A percentile compares a stretch with the other conserved stretches of the same genome.
phyloP scores from a whole-genome alignment of 2,113 vertebrate species.

The Callipepla squamata region DNA sequence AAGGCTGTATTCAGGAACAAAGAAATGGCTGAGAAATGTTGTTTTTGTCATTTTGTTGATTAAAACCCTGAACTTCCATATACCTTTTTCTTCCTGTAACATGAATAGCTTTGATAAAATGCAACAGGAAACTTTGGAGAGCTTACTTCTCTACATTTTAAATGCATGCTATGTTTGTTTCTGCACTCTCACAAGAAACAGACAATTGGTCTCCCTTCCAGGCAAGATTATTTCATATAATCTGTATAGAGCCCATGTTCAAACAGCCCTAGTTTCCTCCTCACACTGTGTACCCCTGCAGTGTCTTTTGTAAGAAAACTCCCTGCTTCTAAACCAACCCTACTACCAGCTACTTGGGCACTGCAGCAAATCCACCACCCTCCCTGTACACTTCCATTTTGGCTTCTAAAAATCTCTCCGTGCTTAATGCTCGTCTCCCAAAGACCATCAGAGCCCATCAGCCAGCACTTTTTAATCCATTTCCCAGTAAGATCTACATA shows the following conservation, averaged over 20 bases:
- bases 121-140: neutral
- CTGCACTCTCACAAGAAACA: neutral
- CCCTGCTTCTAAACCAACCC: neutral
- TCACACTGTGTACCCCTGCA: neutral
- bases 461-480: neutral
- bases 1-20: neutral
- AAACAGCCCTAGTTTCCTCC: neutral
- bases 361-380: neutral
- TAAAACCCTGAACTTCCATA: neutral
- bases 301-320: neutral
- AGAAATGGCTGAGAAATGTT: neutral
- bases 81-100: neutral
- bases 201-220: neutral
- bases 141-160: neutral
- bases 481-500: conserved; percentile 7
- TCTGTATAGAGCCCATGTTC: neutral
- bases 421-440: neutral
- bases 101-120: conserved; percentile 10
- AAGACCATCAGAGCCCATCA: neutral
- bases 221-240: neutral
- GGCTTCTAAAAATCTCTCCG: neutral
- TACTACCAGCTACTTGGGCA: neutral
- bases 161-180: neutral
- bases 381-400: neutral
- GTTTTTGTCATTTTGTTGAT: neutral